A percentile compares a stretch with the other conserved stretches of the same genome.
Evolutionary conservation across 2,113 vertebrate genomes (phyloP).

Genomic region (Phoxinus phoxinus): DNA sequence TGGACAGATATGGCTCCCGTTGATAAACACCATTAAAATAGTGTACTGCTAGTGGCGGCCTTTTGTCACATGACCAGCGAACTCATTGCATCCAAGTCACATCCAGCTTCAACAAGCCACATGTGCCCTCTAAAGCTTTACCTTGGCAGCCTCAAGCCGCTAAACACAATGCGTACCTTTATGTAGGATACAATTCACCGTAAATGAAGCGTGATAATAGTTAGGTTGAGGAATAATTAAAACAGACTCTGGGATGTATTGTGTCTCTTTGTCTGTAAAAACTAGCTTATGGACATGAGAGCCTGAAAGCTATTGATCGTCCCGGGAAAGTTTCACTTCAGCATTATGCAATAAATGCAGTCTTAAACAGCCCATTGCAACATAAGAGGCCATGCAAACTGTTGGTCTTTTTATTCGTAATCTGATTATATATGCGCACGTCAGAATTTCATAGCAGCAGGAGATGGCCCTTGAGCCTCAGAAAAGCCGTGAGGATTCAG

Average conservation of each 20-base stretch:
- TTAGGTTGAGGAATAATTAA: background rate
- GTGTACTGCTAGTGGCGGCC: background rate
- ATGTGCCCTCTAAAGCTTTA: conserved; percentile 36
- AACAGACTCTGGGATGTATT: background rate
- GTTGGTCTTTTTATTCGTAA: conserved; percentile 34
- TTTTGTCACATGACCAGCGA: conserved; percentile 12
- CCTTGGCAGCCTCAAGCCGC: background rate
- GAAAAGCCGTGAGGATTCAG: conserved; percentile 9
- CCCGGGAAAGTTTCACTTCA: conserved; percentile 12
- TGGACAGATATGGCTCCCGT: conserved; percentile 6
- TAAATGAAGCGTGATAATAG: background rate
- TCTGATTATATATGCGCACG: conserved; percentile 27
- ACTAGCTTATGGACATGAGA: background rate
- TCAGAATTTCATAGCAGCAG: conserved; percentile 27
- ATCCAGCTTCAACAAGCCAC: conserved; percentile 34
- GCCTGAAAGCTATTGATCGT: conserved; percentile 16
- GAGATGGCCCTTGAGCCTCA: conserved; percentile 28
- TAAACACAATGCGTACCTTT: background rate
- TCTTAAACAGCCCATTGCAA: conserved; percentile 5
- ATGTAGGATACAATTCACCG: background rate
- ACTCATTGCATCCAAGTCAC: conserved; percentile 37
- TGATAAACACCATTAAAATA: conserved; percentile 19
- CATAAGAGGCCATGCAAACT: conserved; percentile 17
- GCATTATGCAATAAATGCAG: background rate
- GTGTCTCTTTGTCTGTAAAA: background rate